A percentile compares a stretch with the other conserved stretches of the same genome.
phyloP scores from a whole-genome alignment of 2,797 vertebrate genomes.

The Chromobotia macracanthus region DNA sequence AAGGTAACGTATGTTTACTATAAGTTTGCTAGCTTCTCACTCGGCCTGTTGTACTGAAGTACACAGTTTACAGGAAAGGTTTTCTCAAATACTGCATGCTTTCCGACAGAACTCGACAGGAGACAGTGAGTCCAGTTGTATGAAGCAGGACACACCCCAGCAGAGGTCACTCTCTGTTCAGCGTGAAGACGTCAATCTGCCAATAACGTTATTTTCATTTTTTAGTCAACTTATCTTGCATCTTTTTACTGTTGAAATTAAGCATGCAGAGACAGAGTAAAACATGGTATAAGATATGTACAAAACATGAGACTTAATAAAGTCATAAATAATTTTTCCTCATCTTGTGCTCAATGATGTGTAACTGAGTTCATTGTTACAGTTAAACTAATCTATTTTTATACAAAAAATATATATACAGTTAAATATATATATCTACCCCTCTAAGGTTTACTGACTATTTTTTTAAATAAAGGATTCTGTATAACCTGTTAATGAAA shows the following conservation, averaged over 20 bases:
- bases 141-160: slow-evolving; percentile 2
- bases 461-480: no score
- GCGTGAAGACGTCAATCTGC: background rate
- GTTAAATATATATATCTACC: no score
- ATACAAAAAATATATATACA: no score
- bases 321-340: background rate
- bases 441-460: no score
- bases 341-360: slow-evolving; percentile 3
- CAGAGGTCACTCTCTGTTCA: slow-evolving; percentile 16
- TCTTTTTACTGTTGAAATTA: background rate
- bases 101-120: slow-evolving; percentile 38
- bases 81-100: background rate
- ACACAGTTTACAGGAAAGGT: background rate
- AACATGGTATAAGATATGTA: background rate
- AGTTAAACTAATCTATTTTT: no score
- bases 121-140: slow-evolving; percentile 9
- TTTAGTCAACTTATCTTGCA: background rate
- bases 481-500: no score
- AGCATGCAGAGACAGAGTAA: background rate
- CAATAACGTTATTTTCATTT: background rate
- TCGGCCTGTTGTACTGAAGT: background rate
- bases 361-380: background rate
- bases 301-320: background rate
- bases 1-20: slow-evolving; percentile 26
- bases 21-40: background rate